Conservation (phyloP, 92 coral and sea anemone genomes). For the Epizoanthus rinbou region DNA sequence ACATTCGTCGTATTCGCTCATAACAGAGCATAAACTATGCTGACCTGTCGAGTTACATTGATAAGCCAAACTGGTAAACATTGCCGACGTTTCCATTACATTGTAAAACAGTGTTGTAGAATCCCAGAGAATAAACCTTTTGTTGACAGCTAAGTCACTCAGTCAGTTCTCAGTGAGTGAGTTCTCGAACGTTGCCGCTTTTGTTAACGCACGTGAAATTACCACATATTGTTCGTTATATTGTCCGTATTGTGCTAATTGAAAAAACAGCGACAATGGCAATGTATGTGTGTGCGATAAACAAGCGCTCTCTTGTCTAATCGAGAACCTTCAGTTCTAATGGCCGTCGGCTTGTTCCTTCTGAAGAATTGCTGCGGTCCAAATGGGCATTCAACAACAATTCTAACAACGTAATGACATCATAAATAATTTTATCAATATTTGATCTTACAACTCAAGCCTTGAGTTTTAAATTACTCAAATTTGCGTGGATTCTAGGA, state of each 20-base stretch:
- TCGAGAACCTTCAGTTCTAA: too few species aligned
- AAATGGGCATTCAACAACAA: too few species aligned
- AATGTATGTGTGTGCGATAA: too few species aligned
- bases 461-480: too few species aligned
- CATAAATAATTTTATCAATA: too few species aligned
- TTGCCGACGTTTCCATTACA: background rate
- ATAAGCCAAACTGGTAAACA: background rate
- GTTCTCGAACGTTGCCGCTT: constrained; percentile 3
- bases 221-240: background rate
- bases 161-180: background rate
- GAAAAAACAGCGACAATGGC: too few species aligned
- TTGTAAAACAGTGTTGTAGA: background rate
- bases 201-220: background rate
- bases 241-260: background rate
- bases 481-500: too few species aligned
- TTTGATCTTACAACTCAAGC: too few species aligned
- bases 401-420: too few species aligned
- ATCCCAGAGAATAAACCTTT: background rate
- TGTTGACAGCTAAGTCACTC: background rate
- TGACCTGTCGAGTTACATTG: background rate
- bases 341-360: too few species aligned
- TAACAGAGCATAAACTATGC: background rate
- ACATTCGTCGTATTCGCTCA: constrained; percentile 29
- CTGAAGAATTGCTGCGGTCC: too few species aligned
- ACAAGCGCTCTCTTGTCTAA: too few species aligned